A percentile compares a stretch with the other conserved stretches of the same genome.
Conservation (phyloP, 2,888 invertebrate species). For the Coleophora deauratella region DNA sequence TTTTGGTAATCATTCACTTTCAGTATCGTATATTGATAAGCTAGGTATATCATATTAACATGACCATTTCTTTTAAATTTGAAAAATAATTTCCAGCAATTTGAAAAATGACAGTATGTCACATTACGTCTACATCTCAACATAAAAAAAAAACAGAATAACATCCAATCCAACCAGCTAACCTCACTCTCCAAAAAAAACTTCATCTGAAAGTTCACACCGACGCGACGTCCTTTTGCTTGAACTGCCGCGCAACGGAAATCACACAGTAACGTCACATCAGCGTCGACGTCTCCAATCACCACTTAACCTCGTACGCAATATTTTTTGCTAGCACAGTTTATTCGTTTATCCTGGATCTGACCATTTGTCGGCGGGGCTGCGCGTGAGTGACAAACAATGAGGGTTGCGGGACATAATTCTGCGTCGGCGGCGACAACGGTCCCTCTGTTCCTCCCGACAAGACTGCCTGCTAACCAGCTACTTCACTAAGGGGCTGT, state of each 20-base stretch:
- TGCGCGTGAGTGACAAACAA: slow-evolving; percentile 67
- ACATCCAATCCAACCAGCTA: too few species aligned
- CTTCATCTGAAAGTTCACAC: too few species aligned
- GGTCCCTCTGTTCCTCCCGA: slow-evolving; percentile 38
- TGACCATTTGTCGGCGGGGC: slow-evolving; percentile 67
- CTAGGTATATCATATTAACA: too few species aligned
- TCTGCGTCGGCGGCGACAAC: slow-evolving; percentile 44
- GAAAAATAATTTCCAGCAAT: too few species aligned
- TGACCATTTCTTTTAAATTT: too few species aligned
- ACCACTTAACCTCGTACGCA: too few species aligned
- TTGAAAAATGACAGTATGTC: too few species aligned
- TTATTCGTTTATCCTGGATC: slow-evolving; percentile 41
- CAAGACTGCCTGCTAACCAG: slow-evolving; percentile 23
- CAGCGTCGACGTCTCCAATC: not conserved
- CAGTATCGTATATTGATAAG: too few species aligned
- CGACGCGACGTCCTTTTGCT: slow-evolving; percentile 1
- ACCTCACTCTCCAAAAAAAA: too few species aligned
- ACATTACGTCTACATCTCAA: too few species aligned
- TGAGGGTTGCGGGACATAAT: slow-evolving; percentile 54
- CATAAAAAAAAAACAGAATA: too few species aligned
- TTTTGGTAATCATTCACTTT: too few species aligned
- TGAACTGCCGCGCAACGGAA: slow-evolving; percentile 18
- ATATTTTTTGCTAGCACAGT: not conserved
- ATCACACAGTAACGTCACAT: not conserved
- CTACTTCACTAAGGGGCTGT: not conserved